Base-by-base conservation (phyloP, 2,888 invertebrate species). In the Nephrotoma appendiculata region DNA sequence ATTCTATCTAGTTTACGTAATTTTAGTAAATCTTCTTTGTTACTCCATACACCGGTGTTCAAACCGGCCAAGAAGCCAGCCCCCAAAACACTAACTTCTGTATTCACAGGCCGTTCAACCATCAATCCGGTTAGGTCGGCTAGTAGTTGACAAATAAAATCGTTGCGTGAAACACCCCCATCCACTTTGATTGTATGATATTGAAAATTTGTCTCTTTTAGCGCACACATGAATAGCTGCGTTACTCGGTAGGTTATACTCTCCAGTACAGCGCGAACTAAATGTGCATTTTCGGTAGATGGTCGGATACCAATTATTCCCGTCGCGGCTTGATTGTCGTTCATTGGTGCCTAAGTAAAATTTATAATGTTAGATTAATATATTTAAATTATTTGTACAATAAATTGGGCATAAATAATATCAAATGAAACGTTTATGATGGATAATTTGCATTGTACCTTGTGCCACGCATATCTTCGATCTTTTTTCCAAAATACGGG, bases 111-210 rank as follows among this genome's bases (percentile, higher is more conserved):
- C 48, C 98, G 93, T 90, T 97, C 96, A 5, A 98, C 95, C 0
- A 92, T 90, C 86, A 96, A 91, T 0, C 94, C 95, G 0, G 96
- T 96, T 86, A 98, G 92, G 91, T 98, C 97, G 0, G 98, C 95
- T 88, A 99, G 93, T 87, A 97, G 92, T 91, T 98, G 98, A 89
- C 97, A 95, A 83, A 99, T 93, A 90, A 99, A 99, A 91, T 98
- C 95, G 91, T 98, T 99, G 88, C 95, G 95, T 0, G 98, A 96
- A n/a, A 99, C 98, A n/a, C 99, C 99, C 2, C 99, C 99, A 91
- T 98, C 98, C 87, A 98, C 94, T 89, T 98, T 98, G 88, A 96
- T 94, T 86, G 91, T 92, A 71, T 91, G 90, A 84, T 94, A 94
- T 1, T 91, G 90, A 88, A 94, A 94, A 87, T 92, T 90, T 0